Evolutionary conservation across 2,888 invertebrate genomes (phyloP).

Genomic region (Crocallis elinguaria): DNA sequence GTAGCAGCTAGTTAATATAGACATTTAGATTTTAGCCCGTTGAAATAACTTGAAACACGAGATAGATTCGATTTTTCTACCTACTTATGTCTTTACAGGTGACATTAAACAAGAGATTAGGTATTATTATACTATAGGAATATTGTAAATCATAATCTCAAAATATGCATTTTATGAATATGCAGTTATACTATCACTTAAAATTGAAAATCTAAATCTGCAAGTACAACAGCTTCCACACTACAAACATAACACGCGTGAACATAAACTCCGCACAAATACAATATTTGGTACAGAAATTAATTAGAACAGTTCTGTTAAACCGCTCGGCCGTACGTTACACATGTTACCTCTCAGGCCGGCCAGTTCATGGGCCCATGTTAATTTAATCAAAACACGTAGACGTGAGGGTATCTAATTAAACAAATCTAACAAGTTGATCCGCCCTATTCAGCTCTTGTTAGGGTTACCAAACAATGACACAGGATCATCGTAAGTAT

Average conservation of each 20-base stretch:
- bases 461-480: constrained; percentile 18
- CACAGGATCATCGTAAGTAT: not conserved
- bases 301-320: constrained; percentile 28
- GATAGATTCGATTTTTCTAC: too few relatives aligned
- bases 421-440: constrained; percentile 51
- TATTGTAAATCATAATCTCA: not conserved
- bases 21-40: too few relatives aligned
- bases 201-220: not conserved
- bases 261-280: constrained; percentile 20
- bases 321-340: constrained; percentile 24
- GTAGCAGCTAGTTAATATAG: too few relatives aligned
- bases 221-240: not conserved
- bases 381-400: constrained; percentile 47
- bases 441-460: constrained; percentile 29
- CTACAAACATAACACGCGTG: constrained; percentile 4
- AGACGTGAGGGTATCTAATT: constrained; percentile 43
- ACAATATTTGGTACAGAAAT: constrained; percentile 26
- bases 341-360: constrained; percentile 30
- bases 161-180: too few relatives aligned
- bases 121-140: too few relatives aligned
- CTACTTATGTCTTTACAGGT: too few relatives aligned
- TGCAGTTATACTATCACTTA: not conserved
- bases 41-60: too few relatives aligned
- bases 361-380: constrained; percentile 23
- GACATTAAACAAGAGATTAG: too few relatives aligned